phyloP scores from a whole-genome alignment of 2,113 vertebrate species.

The Clarias magur region DNA sequence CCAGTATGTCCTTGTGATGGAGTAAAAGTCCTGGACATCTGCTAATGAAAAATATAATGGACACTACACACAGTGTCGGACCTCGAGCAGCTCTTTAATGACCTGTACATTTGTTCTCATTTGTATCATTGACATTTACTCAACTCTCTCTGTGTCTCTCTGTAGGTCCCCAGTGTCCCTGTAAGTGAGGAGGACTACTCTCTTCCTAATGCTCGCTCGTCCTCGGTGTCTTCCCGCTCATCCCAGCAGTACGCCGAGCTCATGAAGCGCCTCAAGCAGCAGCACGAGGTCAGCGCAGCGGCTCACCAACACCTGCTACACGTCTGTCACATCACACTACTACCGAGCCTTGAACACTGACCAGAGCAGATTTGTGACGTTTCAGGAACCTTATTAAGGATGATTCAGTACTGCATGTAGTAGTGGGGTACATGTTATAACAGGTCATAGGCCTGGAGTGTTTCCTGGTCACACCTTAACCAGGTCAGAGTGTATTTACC shows the following conservation, averaged over 20 bases:
- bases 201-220: slow-evolving; percentile 74
- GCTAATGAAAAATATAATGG: background rate
- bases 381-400: background rate
- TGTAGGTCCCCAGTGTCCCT: slow-evolving; percentile 80
- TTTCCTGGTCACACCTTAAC: background rate
- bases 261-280: slow-evolving; percentile 80
- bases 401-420: too few relatives aligned
- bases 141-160: background rate
- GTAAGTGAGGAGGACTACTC: slow-evolving; percentile 82
- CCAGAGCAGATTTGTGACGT: background rate
- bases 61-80: background rate
- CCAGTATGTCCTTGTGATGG: background rate
- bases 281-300: slow-evolving; percentile 77
- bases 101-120: background rate
- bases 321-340: background rate
- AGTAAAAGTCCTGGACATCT: background rate
- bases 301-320: background rate
- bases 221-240: slow-evolving; percentile 72
- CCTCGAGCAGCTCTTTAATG: background rate
- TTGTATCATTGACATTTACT: background rate
- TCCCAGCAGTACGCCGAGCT: slow-evolving; percentile 78
- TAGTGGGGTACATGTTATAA: background rate
- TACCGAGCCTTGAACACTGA: background rate
- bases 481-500: background rate
- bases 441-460: background rate